These are phyloP conservation scores for Stomorhina lunata DNA, from an alignment of 2,888 invertebrate species.

Conservation along the genomic window DNA sequence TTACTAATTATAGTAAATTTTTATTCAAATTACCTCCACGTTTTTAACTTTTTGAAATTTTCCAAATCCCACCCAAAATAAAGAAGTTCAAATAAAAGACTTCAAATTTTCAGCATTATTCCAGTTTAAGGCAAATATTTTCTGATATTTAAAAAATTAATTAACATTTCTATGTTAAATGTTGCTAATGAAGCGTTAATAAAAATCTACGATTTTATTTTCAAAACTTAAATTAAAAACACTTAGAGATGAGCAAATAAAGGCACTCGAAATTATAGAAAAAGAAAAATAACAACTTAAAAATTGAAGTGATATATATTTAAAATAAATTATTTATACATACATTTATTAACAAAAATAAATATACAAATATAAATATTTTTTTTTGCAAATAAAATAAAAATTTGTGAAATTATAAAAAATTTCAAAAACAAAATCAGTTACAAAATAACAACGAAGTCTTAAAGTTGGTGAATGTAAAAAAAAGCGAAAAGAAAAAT, in stretches of 20 bases:
- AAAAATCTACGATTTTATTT: conserved; percentile 45
- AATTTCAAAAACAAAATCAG: conserved; percentile 66
- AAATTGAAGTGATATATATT: conserved; percentile 1
- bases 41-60: conserved; percentile 19
- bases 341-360: too few species aligned
- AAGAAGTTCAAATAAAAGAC: background rate
- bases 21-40: too few species aligned
- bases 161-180: conserved; percentile 61
- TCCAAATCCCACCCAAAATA: background rate
- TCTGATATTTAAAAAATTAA: conserved; percentile 41
- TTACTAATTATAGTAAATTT: background rate
- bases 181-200: conserved; percentile 59
- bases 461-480: conserved; percentile 55
- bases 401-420: conserved; percentile 18
- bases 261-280: conserved; percentile 5
- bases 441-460: conserved; percentile 73
- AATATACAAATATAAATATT: conserved; percentile 23
- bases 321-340: too few species aligned
- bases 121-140: background rate
- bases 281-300: background rate
- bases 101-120: conserved; percentile 5
- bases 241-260: conserved; percentile 19
- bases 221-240: conserved; percentile 16
- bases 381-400: conserved; percentile 41
- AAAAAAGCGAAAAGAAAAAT: conserved; percentile 23